These are phyloP conservation scores for Paedocypris sp. DNA, from an alignment of 2,113 vertebrate species.

Conservation along the genomic window DNA sequence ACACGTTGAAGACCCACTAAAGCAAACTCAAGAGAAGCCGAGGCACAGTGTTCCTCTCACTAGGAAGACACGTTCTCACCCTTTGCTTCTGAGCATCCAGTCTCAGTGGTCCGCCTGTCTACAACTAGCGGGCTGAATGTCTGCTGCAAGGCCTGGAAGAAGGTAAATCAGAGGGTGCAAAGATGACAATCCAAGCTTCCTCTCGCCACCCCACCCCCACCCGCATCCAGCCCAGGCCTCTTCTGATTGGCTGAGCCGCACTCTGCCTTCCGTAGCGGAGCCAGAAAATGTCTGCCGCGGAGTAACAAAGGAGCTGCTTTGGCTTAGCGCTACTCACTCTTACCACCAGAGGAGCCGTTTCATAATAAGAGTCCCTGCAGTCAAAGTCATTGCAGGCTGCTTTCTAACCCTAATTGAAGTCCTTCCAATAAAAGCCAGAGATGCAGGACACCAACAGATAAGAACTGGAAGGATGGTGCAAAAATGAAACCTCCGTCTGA, in stretches of 20 bases:
- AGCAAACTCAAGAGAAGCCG: too few species aligned
- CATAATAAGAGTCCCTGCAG: slow-evolving; percentile 41
- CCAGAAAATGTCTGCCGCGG: slow-evolving; percentile 57
- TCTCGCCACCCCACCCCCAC: slow-evolving; percentile 29
- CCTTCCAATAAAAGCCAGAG: too few species aligned
- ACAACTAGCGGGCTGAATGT: slow-evolving; percentile 24
- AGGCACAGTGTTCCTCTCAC: neutral
- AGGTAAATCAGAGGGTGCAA: slow-evolving; percentile 30
- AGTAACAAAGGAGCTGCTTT: slow-evolving; percentile 64
- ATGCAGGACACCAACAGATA: too few species aligned
- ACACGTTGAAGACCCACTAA: too few species aligned
- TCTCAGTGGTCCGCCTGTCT: slow-evolving; percentile 30
- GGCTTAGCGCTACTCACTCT: slow-evolving; percentile 46
- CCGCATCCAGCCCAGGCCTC: slow-evolving; percentile 22
- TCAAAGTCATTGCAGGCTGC: too few species aligned
- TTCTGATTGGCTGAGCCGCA: slow-evolving; percentile 60
- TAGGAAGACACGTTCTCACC: neutral
- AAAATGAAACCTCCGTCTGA: too few species aligned
- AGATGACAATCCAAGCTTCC: slow-evolving; percentile 33
- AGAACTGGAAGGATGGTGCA: too few species aligned
- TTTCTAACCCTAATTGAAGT: too few species aligned
- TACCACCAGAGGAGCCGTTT: slow-evolving; percentile 47
- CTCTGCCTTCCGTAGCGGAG: slow-evolving; percentile 54
- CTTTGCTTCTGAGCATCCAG: slow-evolving; percentile 19
- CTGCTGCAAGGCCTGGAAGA: slow-evolving; percentile 27